Evolutionary conservation across 2,113 vertebrate genomes (phyloP).

Genomic region (mouse (Mus musculus)): GRCm39 chr11:110280001-110280500

Average conservation of each 20-base stretch:
- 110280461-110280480: neutral
- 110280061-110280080: neutral
- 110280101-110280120: neutral
- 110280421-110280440: neutral
- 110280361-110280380: neutral
- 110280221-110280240: slow-evolving; percentile 35
- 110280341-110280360: slow-evolving; percentile 7
- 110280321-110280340: slow-evolving; percentile 52
- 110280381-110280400: neutral
- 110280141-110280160: slow-evolving; percentile 1
- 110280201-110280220: slow-evolving; percentile 41
- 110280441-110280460: neutral
- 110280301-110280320: slow-evolving; percentile 73
- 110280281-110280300: slow-evolving; percentile 77
- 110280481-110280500: neutral
- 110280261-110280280: slow-evolving; percentile 65
- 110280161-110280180: slow-evolving; percentile 8
- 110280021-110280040: neutral
- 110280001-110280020: slow-evolving; percentile 10
- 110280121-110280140: neutral
- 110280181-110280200: slow-evolving; percentile 56
- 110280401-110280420: neutral
- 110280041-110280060: slow-evolving; percentile 27
- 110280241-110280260: slow-evolving; percentile 65
- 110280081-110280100: slow-evolving; percentile 16